Conservation (phyloP, 1,140 invertebrate species). For the Drosophila yakuba region DNA sequence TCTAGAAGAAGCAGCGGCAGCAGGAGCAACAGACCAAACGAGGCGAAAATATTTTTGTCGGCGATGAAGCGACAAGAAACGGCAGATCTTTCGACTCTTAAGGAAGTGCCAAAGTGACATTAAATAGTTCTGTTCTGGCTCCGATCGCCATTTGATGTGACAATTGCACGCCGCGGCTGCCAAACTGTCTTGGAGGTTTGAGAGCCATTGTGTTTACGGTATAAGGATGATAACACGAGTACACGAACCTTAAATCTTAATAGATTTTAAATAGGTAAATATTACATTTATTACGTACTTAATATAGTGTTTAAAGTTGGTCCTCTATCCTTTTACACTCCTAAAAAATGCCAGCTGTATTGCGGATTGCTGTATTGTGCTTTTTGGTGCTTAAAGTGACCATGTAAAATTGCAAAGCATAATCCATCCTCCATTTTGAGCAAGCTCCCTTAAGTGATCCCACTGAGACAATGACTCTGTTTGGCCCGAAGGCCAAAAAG, state of each 20-base stretch:
- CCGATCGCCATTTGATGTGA: slow-evolving; percentile 43
- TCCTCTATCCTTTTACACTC: too few species aligned
- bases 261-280: background rate
- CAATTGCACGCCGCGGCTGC: slow-evolving; percentile 37
- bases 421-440: background rate
- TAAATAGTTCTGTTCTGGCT: slow-evolving; percentile 76
- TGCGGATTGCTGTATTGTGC: too few species aligned
- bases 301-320: too few species aligned
- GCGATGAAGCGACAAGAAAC: slow-evolving; percentile 46
- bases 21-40: slow-evolving; percentile 23
- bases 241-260: too few species aligned
- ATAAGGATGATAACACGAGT: too few species aligned
- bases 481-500: slow-evolving; percentile 47
- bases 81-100: slow-evolving; percentile 66
- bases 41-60: slow-evolving; percentile 62
- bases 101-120: slow-evolving; percentile 83
- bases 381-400: too few species aligned
- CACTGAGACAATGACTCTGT: slow-evolving; percentile 68
- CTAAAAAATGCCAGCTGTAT: too few species aligned
- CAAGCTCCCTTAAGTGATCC: slow-evolving; percentile 32
- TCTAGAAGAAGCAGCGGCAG: slow-evolving; percentile 26
- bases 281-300: too few species aligned
- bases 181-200: slow-evolving; percentile 15
- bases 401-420: background rate
- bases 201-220: background rate